Percentiles rank a stretch among this genome's conserved stretches.
Conservation (phyloP, 2,113 vertebrate species). For the Anolis carolinensis region DNA sequence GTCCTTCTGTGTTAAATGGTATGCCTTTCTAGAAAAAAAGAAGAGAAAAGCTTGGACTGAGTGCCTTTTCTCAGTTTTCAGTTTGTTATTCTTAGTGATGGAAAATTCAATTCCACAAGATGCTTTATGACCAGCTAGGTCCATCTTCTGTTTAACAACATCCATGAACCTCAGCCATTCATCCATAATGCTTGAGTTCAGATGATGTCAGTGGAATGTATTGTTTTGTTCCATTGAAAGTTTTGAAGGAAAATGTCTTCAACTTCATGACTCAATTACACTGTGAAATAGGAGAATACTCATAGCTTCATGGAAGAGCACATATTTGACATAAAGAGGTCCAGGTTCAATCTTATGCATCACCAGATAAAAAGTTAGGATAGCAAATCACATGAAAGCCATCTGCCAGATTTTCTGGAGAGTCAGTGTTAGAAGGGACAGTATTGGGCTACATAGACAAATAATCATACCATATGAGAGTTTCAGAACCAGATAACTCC, state of each 20-base stretch:
- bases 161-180: background rate
- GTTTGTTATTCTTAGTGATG: background rate
- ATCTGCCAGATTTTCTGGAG: background rate
- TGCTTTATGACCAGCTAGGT: background rate
- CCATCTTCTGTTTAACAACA: background rate
- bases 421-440: too few relatives aligned
- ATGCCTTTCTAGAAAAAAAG: background rate
- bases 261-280: background rate
- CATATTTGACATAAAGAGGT: background rate
- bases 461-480: background rate
- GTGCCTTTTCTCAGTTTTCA: too few relatives aligned
- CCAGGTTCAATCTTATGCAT: background rate
- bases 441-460: background rate
- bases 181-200: background rate
- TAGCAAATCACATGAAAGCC: background rate
- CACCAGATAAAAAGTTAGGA: background rate
- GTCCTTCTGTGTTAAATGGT: background rate
- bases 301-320: background rate
- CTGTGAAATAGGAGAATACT: slow-evolving; percentile 16
- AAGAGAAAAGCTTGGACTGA: too few relatives aligned
- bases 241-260: too few relatives aligned
- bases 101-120: background rate
- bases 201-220: background rate
- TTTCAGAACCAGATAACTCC: background rate
- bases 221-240: background rate